Evolutionary conservation across 2,113 vertebrate species (phyloP), one percentile per base, ranked within the genome.

Genomic region (Anseranas semipalmata): DNA sequence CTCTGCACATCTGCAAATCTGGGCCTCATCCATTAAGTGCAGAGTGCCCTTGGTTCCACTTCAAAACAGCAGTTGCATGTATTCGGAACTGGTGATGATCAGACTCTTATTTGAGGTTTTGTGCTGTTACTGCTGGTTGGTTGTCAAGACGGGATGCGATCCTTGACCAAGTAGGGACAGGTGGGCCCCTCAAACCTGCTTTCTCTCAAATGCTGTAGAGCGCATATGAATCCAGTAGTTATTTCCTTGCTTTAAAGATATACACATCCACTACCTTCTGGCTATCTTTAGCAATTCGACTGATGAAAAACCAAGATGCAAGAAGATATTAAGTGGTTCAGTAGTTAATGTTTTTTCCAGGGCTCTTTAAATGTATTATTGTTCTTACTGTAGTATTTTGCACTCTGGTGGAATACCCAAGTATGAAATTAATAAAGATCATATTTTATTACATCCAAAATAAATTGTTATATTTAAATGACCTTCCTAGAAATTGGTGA

Each of bases 391-490:
- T 95, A 95, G 85, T 95, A 81, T 96, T 95, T 97, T 96, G 91
- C 87, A 87, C 82, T 88, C 86, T 85, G 77, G 92, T 94, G 90
- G 81, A 96, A 93, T 96, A 95, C 90, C 87, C 85, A 96, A 96
- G 93, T 90, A 95, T 94, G 93, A 96, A 96, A 96, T 96, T 94
- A 97, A 96, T 96, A 94, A 95, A 94, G 88, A 91, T 96, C 86
- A 10, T 93, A 95, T 96, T 96, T 96, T 96, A 94, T 96, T 97
- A 60, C 91, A 76, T 95, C 90, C 83, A 96, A 95, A 97, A 97
- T 97, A 96, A 96, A 94, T 95, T 94, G 87, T 96, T 96, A 59
- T 97, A 96, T 96, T 97, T 96, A 95, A 97, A 93, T 93, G 91
- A 80, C 88, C 76, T 93, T 96, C 90, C 83, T 94, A 92, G 93